Evolutionary conservation across 2,888 invertebrate genomes (phyloP), one percentile per base, ranked within the genome.

Genomic region (Dione vanillae): DNA sequence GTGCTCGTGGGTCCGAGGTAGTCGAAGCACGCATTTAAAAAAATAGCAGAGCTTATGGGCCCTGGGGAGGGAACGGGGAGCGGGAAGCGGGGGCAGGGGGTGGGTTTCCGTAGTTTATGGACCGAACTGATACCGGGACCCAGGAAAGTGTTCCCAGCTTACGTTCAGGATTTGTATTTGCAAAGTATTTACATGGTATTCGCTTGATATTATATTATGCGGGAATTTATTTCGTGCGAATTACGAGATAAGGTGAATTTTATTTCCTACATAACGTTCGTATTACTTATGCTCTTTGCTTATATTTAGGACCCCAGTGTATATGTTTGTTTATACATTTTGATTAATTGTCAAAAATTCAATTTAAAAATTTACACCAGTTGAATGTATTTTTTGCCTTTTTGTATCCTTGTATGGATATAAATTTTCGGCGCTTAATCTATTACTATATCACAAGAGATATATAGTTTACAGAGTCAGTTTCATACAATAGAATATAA

Each of bases 51-150:
- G 90, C 88, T 91, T 90, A 90, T 84, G 85, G 86, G 85, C 83
- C 82, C 82, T 78, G 82, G 81, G 84, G 80, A 82, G 83, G 85
- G 84, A 79, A 35, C 84, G 87, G 85, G 84, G 75, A 83, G 82
- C 79, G 83, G 73, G 16, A n/a, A 10, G 2, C 3, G 47, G 2
- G 47, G 74, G 67, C 74, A 71, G 68, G 66, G 69, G 78, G 74
- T 14, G 74, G 78, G 80, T 81, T 78, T 79, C 74, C 82, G 87
- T 89, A 89, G 86, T 91, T 92, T 92, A 92, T 92, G 90, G 86
- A 89, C 89, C 89, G 89, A 90, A 90, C 90, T 90, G 91, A 91
- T 91, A 91, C 89, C 85, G 86, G 86, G 83, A 82, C 87, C 86
- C 87, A 86, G 90, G 88, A 82, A 90, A 90, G 89, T 89, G 89